A percentile compares a stretch with the other conserved stretches of the same genome.
Conservation (phyloP, 2,113 vertebrate genomes). For the Notothenia rossii region DNA sequence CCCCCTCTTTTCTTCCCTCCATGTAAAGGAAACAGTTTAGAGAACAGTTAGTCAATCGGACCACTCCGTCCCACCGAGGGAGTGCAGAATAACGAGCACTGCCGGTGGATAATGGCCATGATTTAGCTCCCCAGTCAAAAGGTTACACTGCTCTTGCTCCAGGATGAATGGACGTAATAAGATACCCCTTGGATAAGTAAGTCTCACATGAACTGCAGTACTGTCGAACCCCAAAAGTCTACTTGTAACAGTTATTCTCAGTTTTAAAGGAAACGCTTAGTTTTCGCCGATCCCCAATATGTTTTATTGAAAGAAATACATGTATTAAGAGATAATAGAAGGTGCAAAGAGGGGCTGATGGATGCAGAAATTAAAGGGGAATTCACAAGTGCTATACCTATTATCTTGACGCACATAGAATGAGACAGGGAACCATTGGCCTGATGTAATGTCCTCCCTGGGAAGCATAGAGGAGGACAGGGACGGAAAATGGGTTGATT, state of each 20-base stretch:
- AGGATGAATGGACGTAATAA: conserved; percentile 80
- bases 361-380: conserved; percentile 55
- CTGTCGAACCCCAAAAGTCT: conserved; percentile 59
- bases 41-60: conserved; percentile 74
- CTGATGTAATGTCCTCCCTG: conserved; percentile 53
- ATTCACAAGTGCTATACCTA: conserved; percentile 49
- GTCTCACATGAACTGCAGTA: conserved; percentile 69
- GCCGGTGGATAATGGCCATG: conserved; percentile 75
- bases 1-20: conserved; percentile 19
- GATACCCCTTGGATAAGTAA: conserved; percentile 75
- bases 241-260: conserved; percentile 57
- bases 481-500: conserved; percentile 49
- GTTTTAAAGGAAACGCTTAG: conserved; percentile 39
- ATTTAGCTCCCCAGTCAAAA: conserved; percentile 79
- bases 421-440: conserved; percentile 43
- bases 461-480: conserved; percentile 44
- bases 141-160: conserved; percentile 73
- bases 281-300: conserved; percentile 33
- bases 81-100: conserved; percentile 75
- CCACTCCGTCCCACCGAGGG: conserved; percentile 70
- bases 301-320: conserved; percentile 51
- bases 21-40: conserved; percentile 76
- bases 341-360: conserved; percentile 34
- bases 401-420: conserved; percentile 37
- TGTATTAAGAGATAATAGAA: conserved; percentile 40